A percentile compares a stretch with the other conserved stretches of the same genome.
phyloP scores from a whole-genome alignment of 2,113 vertebrate species.

The Climacteris rufus region DNA sequence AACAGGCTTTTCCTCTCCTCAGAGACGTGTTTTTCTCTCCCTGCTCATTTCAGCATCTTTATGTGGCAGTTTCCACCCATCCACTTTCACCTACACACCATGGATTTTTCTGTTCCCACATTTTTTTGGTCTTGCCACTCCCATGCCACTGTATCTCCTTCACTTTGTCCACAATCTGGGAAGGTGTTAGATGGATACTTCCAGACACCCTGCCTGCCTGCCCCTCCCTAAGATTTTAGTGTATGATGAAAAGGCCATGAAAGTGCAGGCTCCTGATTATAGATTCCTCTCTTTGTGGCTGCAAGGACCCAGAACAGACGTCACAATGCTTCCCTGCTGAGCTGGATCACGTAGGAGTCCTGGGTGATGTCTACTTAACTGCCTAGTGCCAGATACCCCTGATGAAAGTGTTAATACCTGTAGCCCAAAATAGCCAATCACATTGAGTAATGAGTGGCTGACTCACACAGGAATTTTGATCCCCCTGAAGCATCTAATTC shows the following conservation, averaged over 20 bases:
- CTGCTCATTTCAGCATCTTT: not conserved
- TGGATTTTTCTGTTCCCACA: not conserved
- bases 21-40: not conserved
- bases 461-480: not conserved
- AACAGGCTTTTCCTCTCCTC: not conserved
- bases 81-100: not conserved
- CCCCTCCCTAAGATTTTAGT: not conserved
- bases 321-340: not conserved
- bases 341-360: not conserved
- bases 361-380: fast-evolving
- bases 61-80: not conserved
- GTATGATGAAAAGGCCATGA: not conserved
- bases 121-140: not conserved
- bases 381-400: not conserved
- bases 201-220: not conserved
- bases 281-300: not conserved
- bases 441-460: not conserved
- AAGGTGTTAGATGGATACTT: not conserved
- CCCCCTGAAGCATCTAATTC: not conserved
- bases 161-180: not conserved
- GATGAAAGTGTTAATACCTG: not conserved
- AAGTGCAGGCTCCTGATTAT: not conserved
- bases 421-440: not conserved
- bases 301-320: not conserved
- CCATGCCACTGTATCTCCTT: not conserved